Evolutionary conservation across 2,888 invertebrate genomes (phyloP).

Genomic region (Chalcis sispes): DNA sequence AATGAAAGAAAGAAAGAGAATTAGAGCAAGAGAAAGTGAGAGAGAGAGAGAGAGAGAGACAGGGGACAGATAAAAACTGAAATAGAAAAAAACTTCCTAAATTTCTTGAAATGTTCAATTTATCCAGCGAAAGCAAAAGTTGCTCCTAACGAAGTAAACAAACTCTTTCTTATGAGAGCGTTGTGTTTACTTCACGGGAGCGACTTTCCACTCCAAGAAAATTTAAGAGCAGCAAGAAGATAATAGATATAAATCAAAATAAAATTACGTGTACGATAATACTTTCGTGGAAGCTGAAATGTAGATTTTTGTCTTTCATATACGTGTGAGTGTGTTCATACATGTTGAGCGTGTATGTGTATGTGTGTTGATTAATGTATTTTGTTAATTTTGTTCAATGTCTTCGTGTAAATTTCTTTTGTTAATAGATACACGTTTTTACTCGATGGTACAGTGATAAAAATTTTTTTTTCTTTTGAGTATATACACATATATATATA

Average conservation of each 20-base stretch:
- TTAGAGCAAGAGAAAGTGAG: conserved; percentile 11
- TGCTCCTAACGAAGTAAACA: too few relatives aligned
- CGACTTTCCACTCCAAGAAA: too few relatives aligned
- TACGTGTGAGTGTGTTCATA: conserved; percentile 53
- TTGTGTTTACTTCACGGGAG: too few relatives aligned
- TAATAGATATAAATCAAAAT: conserved; percentile 44
- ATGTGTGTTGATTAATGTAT: conserved; percentile 55
- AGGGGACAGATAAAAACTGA: conserved; percentile 31
- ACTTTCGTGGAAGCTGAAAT: conserved; percentile 48
- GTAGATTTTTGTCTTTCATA: conserved; percentile 54
- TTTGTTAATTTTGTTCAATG: conserved; percentile 58
- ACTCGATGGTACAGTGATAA: conserved; percentile 4
- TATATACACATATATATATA: neutral
- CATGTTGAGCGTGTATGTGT: conserved; percentile 45
- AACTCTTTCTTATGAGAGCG: too few relatives aligned
- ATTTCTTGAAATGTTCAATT: too few relatives aligned
- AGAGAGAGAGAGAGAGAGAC: conserved; percentile 25
- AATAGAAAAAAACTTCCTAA: conserved; percentile 14
- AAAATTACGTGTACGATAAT: conserved; percentile 48
- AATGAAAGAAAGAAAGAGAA: conserved; percentile 42
- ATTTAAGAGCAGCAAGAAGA: too few relatives aligned
- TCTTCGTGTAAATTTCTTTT: conserved; percentile 57
- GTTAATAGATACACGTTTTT: conserved; percentile 19
- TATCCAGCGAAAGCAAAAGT: too few relatives aligned
- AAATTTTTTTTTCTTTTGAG: too few relatives aligned